Evolutionary conservation across 2,888 invertebrate species (phyloP).

Genomic region (Brachyptera putata): DNA sequence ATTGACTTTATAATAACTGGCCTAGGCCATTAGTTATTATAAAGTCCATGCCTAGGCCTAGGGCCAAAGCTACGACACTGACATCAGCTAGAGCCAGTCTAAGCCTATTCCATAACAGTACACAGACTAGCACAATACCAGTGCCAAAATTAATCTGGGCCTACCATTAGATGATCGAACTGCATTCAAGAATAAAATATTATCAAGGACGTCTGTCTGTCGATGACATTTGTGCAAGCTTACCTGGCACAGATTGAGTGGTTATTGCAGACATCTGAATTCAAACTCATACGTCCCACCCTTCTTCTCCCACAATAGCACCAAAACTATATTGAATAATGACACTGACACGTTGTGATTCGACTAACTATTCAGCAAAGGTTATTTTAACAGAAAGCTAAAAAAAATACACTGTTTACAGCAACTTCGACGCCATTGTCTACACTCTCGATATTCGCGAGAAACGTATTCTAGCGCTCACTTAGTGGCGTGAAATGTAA

Average conservation of each 20-base stretch:
- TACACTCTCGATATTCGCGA: constrained; percentile 44
- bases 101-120: too few species aligned
- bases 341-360: too few species aligned
- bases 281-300: constrained; percentile 34
- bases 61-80: too few species aligned
- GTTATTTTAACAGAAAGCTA: too few species aligned
- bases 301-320: constrained; percentile 19
- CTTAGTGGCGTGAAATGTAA: not conserved
- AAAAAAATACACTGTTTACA: constrained; percentile 45
- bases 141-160: constrained; percentile 18
- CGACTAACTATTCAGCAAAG: too few species aligned
- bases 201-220: constrained; percentile 31
- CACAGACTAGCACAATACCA: too few species aligned
- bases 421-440: constrained; percentile 48
- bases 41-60: too few species aligned
- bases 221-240: constrained; percentile 40
- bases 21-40: too few species aligned
- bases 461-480: constrained; percentile 46
- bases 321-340: too few species aligned
- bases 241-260: constrained; percentile 51
- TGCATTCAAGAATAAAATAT: constrained; percentile 7
- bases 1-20: too few species aligned
- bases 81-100: too few species aligned
- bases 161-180: not conserved
- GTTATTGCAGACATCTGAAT: constrained; percentile 51